Evolutionary conservation across 1,140 invertebrate genomes (phyloP).

Genomic region (Diprion similis): DNA sequence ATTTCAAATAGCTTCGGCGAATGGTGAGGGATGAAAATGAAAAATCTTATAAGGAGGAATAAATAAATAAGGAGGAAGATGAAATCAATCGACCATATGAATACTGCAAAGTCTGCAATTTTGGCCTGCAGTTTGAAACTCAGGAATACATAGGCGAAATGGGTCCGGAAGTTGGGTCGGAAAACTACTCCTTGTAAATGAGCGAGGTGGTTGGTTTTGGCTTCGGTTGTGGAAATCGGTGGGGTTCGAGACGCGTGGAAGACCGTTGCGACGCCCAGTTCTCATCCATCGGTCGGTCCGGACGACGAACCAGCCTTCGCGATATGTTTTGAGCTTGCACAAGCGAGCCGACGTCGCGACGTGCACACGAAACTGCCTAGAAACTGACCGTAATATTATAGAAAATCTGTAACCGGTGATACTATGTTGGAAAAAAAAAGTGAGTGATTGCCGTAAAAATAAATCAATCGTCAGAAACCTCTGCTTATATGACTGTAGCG

Average conservation of each 20-base stretch:
- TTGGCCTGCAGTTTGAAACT: too few species aligned
- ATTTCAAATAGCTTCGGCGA: too few species aligned
- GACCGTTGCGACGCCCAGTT: conserved; percentile 54
- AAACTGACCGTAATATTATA: too few species aligned
- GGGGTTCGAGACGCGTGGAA: conserved; percentile 36
- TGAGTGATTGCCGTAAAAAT: conserved; percentile 43
- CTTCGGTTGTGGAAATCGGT: conserved; percentile 36
- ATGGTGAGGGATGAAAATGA: too few species aligned
- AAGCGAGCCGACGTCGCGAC: conserved; percentile 25
- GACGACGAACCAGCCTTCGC: conserved; percentile 3
- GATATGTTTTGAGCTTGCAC: conserved; percentile 9
- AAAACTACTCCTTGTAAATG: neutral
- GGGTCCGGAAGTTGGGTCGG: neutral
- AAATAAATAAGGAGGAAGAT: too few species aligned
- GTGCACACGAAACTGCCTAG: neutral
- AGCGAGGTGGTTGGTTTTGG: conserved; percentile 3
- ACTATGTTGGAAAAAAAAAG: conserved; percentile 54
- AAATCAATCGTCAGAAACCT: too few species aligned
- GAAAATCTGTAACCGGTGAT: conserved; percentile 6
- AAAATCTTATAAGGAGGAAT: too few species aligned
- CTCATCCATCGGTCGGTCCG: conserved; percentile 43
- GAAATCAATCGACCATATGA: too few species aligned
- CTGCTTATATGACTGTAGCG: too few species aligned
- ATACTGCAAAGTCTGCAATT: too few species aligned
- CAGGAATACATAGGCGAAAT: too few species aligned